Base-by-base conservation (phyloP, 2,113 vertebrate species). In the Burhinus oedicnemus region DNA sequence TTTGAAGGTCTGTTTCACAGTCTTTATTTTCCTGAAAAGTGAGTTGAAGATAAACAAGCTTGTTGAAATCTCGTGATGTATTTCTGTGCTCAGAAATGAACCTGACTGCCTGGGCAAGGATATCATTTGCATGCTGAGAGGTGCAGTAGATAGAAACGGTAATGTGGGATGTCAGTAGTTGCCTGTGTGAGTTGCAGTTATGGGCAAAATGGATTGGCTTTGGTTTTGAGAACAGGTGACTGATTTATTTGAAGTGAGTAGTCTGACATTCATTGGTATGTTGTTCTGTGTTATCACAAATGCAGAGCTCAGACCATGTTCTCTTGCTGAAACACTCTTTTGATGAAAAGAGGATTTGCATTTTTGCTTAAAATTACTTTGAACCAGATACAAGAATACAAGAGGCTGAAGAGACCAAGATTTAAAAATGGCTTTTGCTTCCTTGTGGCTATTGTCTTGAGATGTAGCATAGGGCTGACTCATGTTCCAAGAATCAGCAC, bases 401-500 rank as follows among this genome's bases (percentile, higher is more conserved):
- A 65, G 47, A 90, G 13, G 15, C 23, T 78, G 45, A 91, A 82
- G 16, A 91, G 23, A 16, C 4, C 5, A n/a, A 47, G 4, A 11
- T 44, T 62, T 84, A 17, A 0, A 45, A 38, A 36, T 38, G 26
- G 6, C 11, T 45, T 90, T 77, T 60, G 5, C 23, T 76, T 83
- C 5, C 10, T 84, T 78, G 57, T 44, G 17, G 26, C 54, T 0
- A 1, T 14, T 89, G 30, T 7, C 30, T 18, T 34, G 29, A 60
- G 68, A 23, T 25, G 30, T 12, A 9, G 34, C 3, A 1, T 22
- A 58, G 58, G 36, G 32, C 40, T 76, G 83, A n/a, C 5, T n/a
- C 5, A 3, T 0, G 0, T 49, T n/a, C 25, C 44, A 3, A 69
- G 79, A 65, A 23, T 30, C 54, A n/a, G 16, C 23, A 3, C 36